These are phyloP conservation scores for Orestias chungarensis DNA, from an alignment of 2,797 vertebrate genomes.

Conservation along the genomic window DNA sequence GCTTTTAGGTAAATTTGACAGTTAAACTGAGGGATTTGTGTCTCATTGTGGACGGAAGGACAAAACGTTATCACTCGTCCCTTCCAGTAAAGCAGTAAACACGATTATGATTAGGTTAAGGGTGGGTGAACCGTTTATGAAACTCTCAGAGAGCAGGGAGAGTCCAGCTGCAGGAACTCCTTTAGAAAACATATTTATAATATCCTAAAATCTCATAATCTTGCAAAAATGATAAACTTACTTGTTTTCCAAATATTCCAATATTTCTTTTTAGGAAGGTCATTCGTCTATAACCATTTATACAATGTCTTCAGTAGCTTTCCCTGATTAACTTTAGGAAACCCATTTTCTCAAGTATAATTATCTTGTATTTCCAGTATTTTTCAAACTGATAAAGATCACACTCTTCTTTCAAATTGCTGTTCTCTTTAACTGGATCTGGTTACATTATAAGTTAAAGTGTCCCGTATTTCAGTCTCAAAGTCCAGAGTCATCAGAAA, in stretches of 20 bases:
- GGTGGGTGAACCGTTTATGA: constrained; percentile 12
- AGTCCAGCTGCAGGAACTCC: neutral
- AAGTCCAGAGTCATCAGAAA: constrained; percentile 36
- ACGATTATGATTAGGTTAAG: neutral
- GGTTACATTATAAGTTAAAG: neutral
- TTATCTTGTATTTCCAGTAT: neutral
- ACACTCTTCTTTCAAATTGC: neutral
- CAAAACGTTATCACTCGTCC: neutral
- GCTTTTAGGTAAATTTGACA: neutral
- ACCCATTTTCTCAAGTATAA: neutral
- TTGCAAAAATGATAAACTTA: too few species aligned
- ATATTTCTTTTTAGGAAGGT: neutral
- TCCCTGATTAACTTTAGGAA: too few species aligned
- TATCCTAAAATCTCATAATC: neutral
- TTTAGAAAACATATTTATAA: neutral
- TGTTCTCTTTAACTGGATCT: neutral
- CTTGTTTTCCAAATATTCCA: too few species aligned
- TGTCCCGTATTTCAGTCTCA: constrained; percentile 17
- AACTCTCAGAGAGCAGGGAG: neutral
- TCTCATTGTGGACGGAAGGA: neutral
- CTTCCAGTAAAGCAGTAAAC: neutral
- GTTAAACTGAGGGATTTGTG: neutral
- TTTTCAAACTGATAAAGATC: neutral
- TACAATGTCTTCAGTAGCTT: too few species aligned
- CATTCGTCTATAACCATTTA: too few species aligned